phyloP scores from a whole-genome alignment of 2,888 invertebrate species.

The Caenorhabditis becei region DNA sequence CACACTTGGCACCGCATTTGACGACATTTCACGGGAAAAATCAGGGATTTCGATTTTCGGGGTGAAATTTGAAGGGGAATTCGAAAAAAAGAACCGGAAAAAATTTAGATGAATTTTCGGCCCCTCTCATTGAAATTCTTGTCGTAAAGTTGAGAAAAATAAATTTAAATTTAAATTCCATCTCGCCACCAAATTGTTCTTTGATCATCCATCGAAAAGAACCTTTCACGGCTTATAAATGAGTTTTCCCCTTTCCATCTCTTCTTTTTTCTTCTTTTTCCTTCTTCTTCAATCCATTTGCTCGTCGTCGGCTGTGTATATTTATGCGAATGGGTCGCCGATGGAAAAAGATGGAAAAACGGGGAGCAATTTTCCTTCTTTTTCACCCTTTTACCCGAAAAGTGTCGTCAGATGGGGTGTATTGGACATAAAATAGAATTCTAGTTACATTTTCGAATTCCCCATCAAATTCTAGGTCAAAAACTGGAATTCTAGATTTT shows the following conservation, averaged over 20 bases:
- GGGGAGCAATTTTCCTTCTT: too few relatives aligned
- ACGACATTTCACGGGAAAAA: neutral
- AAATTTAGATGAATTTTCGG: too few relatives aligned
- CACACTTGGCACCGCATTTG: neutral
- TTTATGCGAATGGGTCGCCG: slow-evolving; percentile 1
- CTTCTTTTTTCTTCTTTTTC: neutral
- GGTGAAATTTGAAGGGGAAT: neutral
- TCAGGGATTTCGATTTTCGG: neutral
- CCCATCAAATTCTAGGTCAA: neutral
- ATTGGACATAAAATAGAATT: too few relatives aligned
- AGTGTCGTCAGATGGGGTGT: too few relatives aligned
- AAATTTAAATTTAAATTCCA: too few relatives aligned
- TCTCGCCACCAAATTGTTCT: too few relatives aligned
- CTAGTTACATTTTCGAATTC: neutral
- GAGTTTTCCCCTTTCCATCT: slow-evolving; percentile 28
- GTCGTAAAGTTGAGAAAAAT: too few relatives aligned
- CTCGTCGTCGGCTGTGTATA: slow-evolving; percentile 23
- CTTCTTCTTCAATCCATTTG: slow-evolving; percentile 20
- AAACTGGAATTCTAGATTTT: neutral
- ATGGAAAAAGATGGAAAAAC: neutral
- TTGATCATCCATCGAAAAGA: slow-evolving; percentile 1
- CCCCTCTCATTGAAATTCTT: too few relatives aligned
- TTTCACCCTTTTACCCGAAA: too few relatives aligned
- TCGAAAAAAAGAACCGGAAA: too few relatives aligned
- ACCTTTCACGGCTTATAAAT: slow-evolving; percentile 24